phyloP scores from a whole-genome alignment of 2,888 invertebrate genomes.

The Orchesella flavescens region DNA sequence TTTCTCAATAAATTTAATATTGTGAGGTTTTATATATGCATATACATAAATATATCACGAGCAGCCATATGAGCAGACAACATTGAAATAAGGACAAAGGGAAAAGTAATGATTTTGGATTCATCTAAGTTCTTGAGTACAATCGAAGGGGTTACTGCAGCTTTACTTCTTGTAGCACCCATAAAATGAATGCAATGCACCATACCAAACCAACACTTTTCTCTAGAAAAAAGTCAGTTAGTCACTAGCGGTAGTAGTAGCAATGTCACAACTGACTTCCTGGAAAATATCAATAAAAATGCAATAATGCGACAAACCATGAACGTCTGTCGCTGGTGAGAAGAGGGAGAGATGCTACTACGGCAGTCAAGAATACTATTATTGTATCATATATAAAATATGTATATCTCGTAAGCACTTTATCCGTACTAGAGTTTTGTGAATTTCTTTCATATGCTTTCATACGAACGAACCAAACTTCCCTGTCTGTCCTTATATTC shows the following conservation, averaged over 20 bases:
- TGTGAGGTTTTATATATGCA: too few species aligned
- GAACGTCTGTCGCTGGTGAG: conserved; percentile 9
- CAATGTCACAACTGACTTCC: conserved; percentile 20
- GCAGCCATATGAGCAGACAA: too few species aligned
- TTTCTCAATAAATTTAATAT: too few species aligned
- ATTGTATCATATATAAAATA: too few species aligned
- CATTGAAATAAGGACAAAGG: too few species aligned
- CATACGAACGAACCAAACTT: not conserved
- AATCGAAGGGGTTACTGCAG: too few species aligned
- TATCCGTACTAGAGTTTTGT: not conserved
- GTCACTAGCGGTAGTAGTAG: not conserved
- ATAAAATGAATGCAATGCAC: not conserved
- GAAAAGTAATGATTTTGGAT: too few species aligned
- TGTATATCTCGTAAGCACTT: conserved; percentile 4
- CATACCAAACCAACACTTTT: not conserved
- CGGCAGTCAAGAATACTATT: too few species aligned
- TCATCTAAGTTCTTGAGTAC: too few species aligned
- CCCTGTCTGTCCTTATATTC: not conserved
- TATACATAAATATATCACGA: too few species aligned
- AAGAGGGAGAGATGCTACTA: conserved; percentile 4
- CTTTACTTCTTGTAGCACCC: not conserved
- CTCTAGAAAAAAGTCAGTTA: not conserved
- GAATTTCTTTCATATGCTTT: not conserved
- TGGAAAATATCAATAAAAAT: conserved; percentile 44
- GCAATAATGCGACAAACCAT: conserved; percentile 37